A percentile compares a stretch with the other conserved stretches of the same genome.
Conservation (phyloP, 2,888 invertebrate genomes). For the Aspidiotus rigidus region DNA sequence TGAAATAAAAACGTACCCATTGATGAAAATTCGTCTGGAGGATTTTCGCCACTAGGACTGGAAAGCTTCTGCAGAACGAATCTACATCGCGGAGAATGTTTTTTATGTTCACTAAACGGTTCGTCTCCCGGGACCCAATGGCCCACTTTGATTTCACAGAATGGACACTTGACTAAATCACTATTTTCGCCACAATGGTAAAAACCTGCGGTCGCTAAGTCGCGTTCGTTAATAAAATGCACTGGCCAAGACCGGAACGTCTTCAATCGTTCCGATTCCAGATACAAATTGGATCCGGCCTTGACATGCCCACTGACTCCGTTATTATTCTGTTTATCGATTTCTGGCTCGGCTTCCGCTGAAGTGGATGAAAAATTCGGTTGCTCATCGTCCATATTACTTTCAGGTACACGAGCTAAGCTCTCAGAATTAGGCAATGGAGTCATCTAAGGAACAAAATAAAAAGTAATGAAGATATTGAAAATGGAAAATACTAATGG, state of each 20-base stretch:
- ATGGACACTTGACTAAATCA: constrained; percentile 63
- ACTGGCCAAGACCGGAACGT: constrained; percentile 69
- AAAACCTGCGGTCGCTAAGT: constrained; percentile 72
- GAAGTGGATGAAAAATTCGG: not conserved
- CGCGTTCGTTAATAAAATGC: constrained; percentile 51
- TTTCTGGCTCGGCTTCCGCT: not conserved
- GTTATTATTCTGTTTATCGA: not conserved
- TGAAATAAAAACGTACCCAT: too few relatives aligned
- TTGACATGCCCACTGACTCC: not conserved
- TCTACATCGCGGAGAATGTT: constrained; percentile 51
- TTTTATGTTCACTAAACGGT: constrained; percentile 59
- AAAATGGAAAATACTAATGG: not conserved
- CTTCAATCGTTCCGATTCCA: constrained; percentile 46
- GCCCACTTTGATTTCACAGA: constrained; percentile 62
- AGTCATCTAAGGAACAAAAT: constrained; percentile 16
- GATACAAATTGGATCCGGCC: constrained; percentile 17
- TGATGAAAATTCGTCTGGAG: too few relatives aligned
- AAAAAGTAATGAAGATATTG: not conserved
- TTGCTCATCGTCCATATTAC: not conserved
- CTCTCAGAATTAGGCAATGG: constrained; percentile 22
- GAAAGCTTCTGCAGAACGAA: not conserved
- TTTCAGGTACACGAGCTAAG: constrained; percentile 1
- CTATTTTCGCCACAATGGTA: constrained; percentile 61
- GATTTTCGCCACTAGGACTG: too few relatives aligned
- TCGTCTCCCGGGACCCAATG: constrained; percentile 58